phyloP scores from a whole-genome alignment of 2,888 invertebrate species.

The Harpagoxenus sublaevis region DNA sequence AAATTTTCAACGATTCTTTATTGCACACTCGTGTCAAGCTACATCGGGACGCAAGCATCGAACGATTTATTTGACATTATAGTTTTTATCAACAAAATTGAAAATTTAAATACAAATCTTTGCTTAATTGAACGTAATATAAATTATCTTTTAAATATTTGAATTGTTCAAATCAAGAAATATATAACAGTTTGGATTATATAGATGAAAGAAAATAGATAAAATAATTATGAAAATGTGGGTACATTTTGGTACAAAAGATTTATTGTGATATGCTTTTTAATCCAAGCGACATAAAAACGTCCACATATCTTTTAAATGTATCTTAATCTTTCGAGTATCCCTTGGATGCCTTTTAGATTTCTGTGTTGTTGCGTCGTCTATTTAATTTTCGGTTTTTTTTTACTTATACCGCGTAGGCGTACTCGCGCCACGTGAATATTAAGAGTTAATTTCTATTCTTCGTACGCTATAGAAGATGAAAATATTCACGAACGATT shows the following conservation, averaged over 20 bases:
- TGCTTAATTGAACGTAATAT: background rate
- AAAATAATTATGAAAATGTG: constrained; percentile 3
- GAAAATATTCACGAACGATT: constrained; percentile 11
- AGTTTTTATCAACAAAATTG: background rate
- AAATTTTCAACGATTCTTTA: constrained; percentile 21
- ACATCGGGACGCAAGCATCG: background rate
- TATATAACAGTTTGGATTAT: background rate
- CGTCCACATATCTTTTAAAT: background rate
- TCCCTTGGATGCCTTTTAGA: background rate
- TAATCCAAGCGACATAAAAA: background rate
- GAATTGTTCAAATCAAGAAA: background rate
- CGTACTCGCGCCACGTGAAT: background rate
- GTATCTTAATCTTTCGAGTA: background rate
- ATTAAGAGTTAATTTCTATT: constrained; percentile 6
- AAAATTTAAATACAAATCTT: background rate
- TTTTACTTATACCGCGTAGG: background rate
- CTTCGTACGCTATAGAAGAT: background rate
- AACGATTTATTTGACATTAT: background rate
- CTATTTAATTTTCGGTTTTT: background rate
- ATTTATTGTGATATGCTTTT: background rate
- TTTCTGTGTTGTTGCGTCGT: background rate
- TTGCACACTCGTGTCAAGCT: background rate
- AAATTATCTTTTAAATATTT: background rate
- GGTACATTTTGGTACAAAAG: background rate
- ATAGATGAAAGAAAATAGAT: background rate